Evolutionary conservation across 2,113 vertebrate species (phyloP).

Genomic region (Pongo pygmaeus): DNA sequence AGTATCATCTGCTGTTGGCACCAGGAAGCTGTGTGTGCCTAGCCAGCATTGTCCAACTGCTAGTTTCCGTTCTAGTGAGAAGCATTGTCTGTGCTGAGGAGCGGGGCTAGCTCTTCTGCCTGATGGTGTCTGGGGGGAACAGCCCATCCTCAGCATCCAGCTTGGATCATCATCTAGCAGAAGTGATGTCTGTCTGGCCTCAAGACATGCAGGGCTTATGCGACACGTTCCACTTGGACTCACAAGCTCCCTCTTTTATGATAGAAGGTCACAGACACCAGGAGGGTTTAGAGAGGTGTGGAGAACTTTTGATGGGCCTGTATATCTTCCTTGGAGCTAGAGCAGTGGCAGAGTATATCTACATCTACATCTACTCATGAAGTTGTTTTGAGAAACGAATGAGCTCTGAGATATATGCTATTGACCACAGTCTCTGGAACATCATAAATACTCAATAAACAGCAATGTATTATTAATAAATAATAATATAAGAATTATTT

Average conservation of each 20-base stretch:
- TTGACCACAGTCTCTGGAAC: not conserved
- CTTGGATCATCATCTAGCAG: no score
- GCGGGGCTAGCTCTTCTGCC: not conserved
- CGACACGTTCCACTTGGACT: not conserved
- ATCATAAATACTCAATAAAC: not conserved
- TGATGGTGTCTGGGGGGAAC: not conserved
- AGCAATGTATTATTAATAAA: not conserved
- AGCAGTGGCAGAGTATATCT: not conserved
- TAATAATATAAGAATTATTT: not conserved
- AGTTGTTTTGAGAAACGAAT: not conserved
- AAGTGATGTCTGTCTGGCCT: not conserved
- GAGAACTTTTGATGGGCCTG: not conserved
- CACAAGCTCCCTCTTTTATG: not conserved
- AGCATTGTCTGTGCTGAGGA: not conserved
- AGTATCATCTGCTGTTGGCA: not conserved
- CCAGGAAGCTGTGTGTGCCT: not conserved
- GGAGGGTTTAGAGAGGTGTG: not conserved
- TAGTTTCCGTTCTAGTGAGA: not conserved
- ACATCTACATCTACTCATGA: not conserved
- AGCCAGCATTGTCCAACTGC: not conserved
- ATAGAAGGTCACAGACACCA: not conserved
- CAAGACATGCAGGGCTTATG: not conserved
- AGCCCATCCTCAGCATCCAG: not conserved
- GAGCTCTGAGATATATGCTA: not conserved
- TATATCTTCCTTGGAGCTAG: not conserved